Percentiles rank a stretch among this genome's conserved stretches.
phyloP scores from a whole-genome alignment of 2,888 invertebrate species.

The Tenthredo amoena region DNA sequence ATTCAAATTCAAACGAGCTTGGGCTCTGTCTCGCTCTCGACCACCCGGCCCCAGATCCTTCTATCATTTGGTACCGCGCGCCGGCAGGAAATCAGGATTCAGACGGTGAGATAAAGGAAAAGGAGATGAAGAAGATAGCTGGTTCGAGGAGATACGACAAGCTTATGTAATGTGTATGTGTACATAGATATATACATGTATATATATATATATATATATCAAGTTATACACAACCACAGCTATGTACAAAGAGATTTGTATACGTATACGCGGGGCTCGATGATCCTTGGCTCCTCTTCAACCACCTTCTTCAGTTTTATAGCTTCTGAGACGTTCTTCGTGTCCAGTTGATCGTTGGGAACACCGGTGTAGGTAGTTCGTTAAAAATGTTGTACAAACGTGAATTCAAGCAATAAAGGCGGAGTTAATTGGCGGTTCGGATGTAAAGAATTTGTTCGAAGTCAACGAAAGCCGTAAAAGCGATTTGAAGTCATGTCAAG shows the following conservation, averaged over 20 bases:
- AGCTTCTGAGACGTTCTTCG: neutral
- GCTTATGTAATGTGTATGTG: neutral
- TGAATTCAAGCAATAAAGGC: neutral
- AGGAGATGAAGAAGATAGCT: conserved; percentile 49
- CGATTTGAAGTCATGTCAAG: neutral
- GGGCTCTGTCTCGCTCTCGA: conserved; percentile 54
- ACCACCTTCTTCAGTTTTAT: neutral
- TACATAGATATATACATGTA: neutral
- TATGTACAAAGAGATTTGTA: neutral
- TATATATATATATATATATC: neutral
- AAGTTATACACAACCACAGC: neutral
- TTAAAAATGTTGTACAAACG: neutral
- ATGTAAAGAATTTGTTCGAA: neutral
- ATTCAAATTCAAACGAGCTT: conserved; percentile 68
- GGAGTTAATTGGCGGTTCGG: neutral
- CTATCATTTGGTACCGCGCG: neutral
- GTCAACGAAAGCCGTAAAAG: neutral
- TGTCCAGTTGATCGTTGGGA: neutral
- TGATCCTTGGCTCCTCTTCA: neutral
- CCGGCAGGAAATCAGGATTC: conserved; percentile 29
- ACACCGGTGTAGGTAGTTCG: neutral
- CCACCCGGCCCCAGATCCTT: neutral
- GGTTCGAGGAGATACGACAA: conserved; percentile 55
- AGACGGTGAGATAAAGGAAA: conserved; percentile 26
- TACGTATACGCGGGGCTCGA: neutral